phyloP scores from a whole-genome alignment of 2,888 invertebrate genomes.

The Brenthis hecate region DNA sequence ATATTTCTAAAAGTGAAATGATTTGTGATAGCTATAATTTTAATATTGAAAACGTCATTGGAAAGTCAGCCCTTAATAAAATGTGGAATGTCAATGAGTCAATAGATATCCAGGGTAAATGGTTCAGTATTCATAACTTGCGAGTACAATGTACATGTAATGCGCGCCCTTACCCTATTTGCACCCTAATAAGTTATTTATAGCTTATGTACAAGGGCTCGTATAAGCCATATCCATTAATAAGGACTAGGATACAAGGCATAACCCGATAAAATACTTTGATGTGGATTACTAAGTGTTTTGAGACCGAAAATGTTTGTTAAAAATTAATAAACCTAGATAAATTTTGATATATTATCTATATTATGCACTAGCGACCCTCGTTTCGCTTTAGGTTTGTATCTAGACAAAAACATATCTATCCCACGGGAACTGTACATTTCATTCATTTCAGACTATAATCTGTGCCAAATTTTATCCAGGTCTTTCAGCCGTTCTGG shows the following conservation, averaged over 20 bases:
- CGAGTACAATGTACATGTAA: constrained; percentile 7
- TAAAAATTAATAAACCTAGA: neutral
- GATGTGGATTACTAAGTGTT: neutral
- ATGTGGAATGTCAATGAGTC: too few relatives aligned
- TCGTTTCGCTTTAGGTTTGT: too few relatives aligned
- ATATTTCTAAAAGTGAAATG: too few relatives aligned
- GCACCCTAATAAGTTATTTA: constrained; percentile 20
- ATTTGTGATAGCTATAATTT: too few relatives aligned
- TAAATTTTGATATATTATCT: neutral
- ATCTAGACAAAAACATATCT: too few relatives aligned
- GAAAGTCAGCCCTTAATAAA: too few relatives aligned
- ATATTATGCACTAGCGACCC: neutral
- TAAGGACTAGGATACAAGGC: constrained; percentile 4
- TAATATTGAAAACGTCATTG: too few relatives aligned
- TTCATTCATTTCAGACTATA: too few relatives aligned
- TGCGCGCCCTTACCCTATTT: constrained; percentile 2
- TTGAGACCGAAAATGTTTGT: neutral
- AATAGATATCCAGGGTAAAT: too few relatives aligned
- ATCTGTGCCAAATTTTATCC: too few relatives aligned
- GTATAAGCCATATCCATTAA: constrained; percentile 11
- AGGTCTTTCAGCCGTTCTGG: too few relatives aligned
- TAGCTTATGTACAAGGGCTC: constrained; percentile 15
- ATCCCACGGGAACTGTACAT: too few relatives aligned
- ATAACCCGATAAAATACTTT: constrained; percentile 8
- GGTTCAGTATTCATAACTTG: neutral